Evolutionary conservation across 2,888 invertebrate species (phyloP).

Genomic region (Cordilura impudica): DNA sequence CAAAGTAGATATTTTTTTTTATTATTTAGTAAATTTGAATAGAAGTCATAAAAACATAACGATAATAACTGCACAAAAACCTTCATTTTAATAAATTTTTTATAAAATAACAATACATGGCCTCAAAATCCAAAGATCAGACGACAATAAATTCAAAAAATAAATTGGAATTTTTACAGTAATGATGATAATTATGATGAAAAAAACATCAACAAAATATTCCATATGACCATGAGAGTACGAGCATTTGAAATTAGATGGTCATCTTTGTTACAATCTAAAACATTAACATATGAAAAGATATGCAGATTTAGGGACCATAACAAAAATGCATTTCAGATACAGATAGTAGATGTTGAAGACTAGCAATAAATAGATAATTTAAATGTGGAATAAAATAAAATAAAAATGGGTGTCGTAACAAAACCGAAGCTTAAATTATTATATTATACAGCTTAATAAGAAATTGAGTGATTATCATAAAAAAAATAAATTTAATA

Average conservation of each 20-base stretch:
- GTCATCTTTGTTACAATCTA: not conserved
- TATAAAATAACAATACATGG: not conserved
- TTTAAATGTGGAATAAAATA: not conserved
- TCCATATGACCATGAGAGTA: not conserved
- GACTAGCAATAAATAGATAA: not conserved
- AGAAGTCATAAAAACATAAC: not conserved
- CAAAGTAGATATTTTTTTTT: too few relatives aligned
- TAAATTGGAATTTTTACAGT: not conserved
- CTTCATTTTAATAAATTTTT: constrained; percentile 1
- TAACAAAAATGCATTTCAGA: not conserved
- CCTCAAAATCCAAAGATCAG: not conserved
- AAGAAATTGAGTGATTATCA: too few relatives aligned
- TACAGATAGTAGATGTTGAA: not conserved
- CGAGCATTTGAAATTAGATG: not conserved
- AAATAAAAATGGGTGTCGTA: not conserved
- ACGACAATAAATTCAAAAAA: not conserved
- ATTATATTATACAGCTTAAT: too few relatives aligned
- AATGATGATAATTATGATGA: not conserved
- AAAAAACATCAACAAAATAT: not conserved
- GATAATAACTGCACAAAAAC: not conserved
- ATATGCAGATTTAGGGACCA: not conserved
- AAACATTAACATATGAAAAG: not conserved
- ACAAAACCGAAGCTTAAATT: not conserved
- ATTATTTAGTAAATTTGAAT: not conserved
- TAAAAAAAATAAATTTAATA: too few relatives aligned